These are phyloP conservation scores for Montipora foliosa DNA, from an alignment of 64 coral and sea anemone genomes.

Conservation along the genomic window DNA sequence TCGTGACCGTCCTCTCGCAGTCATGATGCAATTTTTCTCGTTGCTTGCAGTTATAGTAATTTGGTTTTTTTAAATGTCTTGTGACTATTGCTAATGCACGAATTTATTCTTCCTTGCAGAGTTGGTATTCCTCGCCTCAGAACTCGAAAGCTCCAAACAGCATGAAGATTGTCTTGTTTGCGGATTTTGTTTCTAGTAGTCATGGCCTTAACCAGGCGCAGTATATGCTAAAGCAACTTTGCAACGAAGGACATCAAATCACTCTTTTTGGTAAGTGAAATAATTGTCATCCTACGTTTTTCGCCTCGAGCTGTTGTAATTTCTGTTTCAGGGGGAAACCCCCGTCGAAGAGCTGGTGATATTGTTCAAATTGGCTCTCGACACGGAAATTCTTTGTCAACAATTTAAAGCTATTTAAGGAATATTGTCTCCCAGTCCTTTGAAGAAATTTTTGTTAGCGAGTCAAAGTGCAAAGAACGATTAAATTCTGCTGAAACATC, in stretches of 20 bases:
- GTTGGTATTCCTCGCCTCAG: background rate
- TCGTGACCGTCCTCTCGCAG: background rate
- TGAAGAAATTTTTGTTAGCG: too few relatives aligned
- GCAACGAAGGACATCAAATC: conserved; percentile 87
- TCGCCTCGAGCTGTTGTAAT: background rate
- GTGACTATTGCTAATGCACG: background rate
- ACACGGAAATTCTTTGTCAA: too few relatives aligned
- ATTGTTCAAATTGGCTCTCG: background rate
- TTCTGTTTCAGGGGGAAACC: background rate
- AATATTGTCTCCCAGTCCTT: too few relatives aligned
- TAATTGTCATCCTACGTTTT: background rate
- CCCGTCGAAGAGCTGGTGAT: background rate
- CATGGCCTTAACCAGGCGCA: conserved; percentile 91
- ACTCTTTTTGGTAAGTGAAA: conserved; percentile 85
- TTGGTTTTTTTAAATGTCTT: background rate
- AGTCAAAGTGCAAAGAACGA: too few relatives aligned
- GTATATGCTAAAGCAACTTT: conserved; percentile 90
- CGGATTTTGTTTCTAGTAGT: conserved; percentile 78
- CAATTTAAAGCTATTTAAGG: too few relatives aligned
- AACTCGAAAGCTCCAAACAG: conserved; percentile 22
- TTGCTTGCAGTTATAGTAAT: background rate
- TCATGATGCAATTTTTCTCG: conserved; percentile 8
- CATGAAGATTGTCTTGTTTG: conserved; percentile 96
- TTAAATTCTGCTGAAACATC: background rate
- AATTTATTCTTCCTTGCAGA: background rate